phyloP scores from a whole-genome alignment of 2,888 invertebrate genomes.

The Sepiola atlantica region DNA sequence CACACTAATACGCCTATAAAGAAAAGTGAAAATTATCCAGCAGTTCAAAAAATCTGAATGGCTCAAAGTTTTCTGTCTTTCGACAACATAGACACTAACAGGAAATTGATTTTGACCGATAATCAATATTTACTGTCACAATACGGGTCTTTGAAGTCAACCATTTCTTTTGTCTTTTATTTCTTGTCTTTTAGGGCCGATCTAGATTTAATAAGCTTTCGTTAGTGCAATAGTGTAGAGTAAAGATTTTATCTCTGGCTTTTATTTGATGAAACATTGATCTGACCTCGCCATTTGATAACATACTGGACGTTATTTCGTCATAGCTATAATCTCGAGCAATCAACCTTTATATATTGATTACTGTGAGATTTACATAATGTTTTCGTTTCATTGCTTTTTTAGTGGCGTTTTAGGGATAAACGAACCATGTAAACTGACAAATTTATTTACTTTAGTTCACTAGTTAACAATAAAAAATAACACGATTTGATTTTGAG shows the following conservation, averaged over 20 bases:
- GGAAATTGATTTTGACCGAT: neutral
- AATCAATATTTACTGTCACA: neutral
- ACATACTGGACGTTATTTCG: neutral
- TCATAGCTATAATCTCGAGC: neutral
- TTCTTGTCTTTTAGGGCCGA: neutral
- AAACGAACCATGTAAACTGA: no score
- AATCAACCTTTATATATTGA: neutral
- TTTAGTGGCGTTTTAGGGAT: no score
- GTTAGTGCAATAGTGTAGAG: neutral
- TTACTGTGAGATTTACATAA: neutral
- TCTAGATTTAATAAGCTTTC: slow-evolving; percentile 8
- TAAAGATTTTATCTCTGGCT: neutral
- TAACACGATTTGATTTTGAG: no score
- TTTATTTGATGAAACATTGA: neutral
- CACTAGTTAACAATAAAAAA: no score
- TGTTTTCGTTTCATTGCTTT: neutral
- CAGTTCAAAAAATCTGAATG: neutral
- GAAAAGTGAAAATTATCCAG: slow-evolving; percentile 2
- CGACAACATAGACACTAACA: neutral
- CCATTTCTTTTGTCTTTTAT: neutral
- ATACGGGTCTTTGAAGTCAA: neutral
- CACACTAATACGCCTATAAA: neutral
- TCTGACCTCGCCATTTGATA: neutral
- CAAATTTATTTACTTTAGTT: no score
- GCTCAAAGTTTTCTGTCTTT: neutral